phyloP scores from a whole-genome alignment of 2,113 vertebrate genomes.

The Gnathonemus echidnorhynchus region DNA sequence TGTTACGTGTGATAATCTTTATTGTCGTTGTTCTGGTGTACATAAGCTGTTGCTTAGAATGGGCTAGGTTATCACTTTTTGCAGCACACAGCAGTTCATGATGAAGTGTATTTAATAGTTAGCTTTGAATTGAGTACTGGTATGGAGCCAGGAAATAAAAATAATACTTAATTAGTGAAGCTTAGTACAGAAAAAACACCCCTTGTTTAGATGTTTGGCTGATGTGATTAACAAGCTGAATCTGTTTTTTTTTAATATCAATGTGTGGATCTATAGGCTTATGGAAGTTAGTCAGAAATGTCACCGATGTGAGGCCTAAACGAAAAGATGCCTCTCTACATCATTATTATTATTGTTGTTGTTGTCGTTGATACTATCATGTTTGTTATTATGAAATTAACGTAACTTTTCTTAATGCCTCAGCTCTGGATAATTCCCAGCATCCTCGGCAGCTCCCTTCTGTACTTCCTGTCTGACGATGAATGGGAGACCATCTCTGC shows the following conservation, averaged over 20 bases:
- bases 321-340: not conserved
- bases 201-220: not conserved
- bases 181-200: not conserved
- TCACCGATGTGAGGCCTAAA: not conserved
- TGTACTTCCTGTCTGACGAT: conserved; percentile 81
- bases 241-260: not conserved
- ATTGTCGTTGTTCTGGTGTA: not conserved
- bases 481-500: conserved; percentile 84
- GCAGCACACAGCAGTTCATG: not conserved
- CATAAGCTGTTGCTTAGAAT: not conserved
- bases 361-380: not conserved
- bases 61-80: not conserved
- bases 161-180: not conserved
- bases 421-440: conserved; percentile 95
- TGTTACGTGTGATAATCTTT: not conserved
- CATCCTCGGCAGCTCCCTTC: conserved; percentile 80
- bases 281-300: not conserved
- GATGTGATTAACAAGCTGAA: not conserved
- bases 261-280: not conserved
- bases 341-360: not conserved
- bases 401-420: conserved; percentile 15
- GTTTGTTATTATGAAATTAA: not conserved
- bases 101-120: not conserved
- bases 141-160: not conserved
- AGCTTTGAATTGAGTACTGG: not conserved